phyloP scores from a whole-genome alignment of 2,797 vertebrate genomes.

The Spea hammondii region DNA sequence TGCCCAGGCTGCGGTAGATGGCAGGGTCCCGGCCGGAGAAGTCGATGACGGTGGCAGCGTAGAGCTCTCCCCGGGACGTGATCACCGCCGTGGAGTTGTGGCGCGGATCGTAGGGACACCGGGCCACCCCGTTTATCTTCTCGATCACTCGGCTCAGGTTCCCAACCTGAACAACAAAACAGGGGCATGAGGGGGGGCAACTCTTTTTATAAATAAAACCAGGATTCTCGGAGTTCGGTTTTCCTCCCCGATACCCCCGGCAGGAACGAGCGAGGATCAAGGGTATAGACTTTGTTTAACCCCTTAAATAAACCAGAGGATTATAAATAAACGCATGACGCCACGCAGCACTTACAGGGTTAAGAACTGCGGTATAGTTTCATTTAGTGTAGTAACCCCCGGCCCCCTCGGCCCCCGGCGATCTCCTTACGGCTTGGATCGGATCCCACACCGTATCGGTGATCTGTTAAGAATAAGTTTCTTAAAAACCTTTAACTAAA shows the following conservation, averaged over 20 bases:
- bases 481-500: background rate
- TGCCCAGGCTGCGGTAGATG: constrained; percentile 96
- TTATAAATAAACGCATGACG: too few species aligned
- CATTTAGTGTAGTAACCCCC: too few species aligned
- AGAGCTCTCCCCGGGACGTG: constrained; percentile 91
- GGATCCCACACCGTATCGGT: background rate
- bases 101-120: constrained; percentile 93
- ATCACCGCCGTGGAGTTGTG: constrained; percentile 97
- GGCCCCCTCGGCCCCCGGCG: too few species aligned
- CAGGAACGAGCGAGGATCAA: too few species aligned
- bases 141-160: constrained; percentile 89
- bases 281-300: too few species aligned
- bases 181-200: background rate
- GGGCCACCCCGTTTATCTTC: constrained; percentile 91
- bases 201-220: too few species aligned
- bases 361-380: too few species aligned
- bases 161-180: constrained; percentile 74
- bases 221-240: too few species aligned
- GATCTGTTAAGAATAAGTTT: constrained; percentile 17
- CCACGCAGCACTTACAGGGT: too few species aligned
- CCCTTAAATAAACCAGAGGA: too few species aligned
- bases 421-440: too few species aligned
- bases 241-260: too few species aligned
- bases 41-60: constrained; percentile 95
- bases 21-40: constrained; percentile 96